Conservation (phyloP, 2,888 invertebrate genomes). For the Lypha dubia region DNA sequence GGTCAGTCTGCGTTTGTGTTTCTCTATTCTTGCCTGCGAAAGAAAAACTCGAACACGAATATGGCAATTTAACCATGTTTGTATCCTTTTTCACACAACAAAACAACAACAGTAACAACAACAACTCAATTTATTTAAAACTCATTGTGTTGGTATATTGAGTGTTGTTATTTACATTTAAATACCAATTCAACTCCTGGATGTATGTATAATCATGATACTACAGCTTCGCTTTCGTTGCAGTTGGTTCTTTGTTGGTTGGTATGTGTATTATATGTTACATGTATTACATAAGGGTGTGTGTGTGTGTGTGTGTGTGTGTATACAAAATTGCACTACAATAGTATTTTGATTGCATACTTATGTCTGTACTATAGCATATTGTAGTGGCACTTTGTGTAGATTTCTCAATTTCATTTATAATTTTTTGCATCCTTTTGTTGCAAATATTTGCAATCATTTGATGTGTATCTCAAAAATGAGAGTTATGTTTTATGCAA, state of each 20-base stretch:
- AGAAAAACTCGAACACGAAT: neutral
- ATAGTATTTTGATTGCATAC: constrained; percentile 31
- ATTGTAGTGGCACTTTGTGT: constrained; percentile 11
- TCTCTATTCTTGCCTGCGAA: neutral
- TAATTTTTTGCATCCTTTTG: constrained; percentile 64
- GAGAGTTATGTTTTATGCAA: constrained; percentile 68
- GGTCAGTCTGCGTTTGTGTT: constrained; percentile 10
- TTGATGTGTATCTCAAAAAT: constrained; percentile 70
- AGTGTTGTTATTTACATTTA: constrained; percentile 66
- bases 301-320: neutral
- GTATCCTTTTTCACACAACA: constrained; percentile 30
- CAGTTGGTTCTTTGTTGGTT: constrained; percentile 32
- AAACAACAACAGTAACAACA: constrained; percentile 1
- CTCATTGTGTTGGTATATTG: constrained; percentile 36
- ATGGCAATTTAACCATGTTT: constrained; percentile 43
- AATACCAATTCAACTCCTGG: constrained; percentile 59
- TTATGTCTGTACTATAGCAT: neutral
- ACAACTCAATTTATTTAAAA: constrained; percentile 66
- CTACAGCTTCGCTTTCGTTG: constrained; percentile 18
- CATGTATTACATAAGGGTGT: constrained; percentile 37
- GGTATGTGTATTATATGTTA: constrained; percentile 58
- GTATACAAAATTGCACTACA: constrained; percentile 15
- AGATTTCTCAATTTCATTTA: constrained; percentile 52
- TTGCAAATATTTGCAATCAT: constrained; percentile 71
- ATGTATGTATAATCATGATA: constrained; percentile 17